Percentiles rank a stretch among this genome's conserved stretches.
Conservation (phyloP, 1,140 invertebrate species). For the Cheumatopsyche charites region DNA sequence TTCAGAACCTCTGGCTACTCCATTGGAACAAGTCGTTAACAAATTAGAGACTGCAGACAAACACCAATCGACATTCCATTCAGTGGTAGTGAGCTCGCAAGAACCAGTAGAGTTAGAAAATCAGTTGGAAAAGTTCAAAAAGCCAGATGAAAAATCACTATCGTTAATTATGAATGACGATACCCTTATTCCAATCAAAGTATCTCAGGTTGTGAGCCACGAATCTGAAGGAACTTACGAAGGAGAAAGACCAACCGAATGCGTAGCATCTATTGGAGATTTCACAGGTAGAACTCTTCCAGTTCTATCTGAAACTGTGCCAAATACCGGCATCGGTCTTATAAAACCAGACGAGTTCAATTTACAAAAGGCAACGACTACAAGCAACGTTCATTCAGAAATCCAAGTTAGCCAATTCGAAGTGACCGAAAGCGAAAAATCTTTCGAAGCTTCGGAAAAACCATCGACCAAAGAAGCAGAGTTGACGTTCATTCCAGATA, state of each 20-base stretch:
- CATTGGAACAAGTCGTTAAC: conserved; percentile 29
- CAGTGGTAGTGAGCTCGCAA: conserved; percentile 38
- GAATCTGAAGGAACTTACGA: conserved; percentile 39
- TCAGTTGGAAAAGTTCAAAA: conserved; percentile 45
- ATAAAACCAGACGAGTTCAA: conserved; percentile 36
- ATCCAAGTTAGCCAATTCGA: conserved; percentile 47
- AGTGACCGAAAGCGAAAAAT: conserved; percentile 54
- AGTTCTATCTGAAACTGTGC: conserved; percentile 34
- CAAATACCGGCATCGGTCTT: conserved; percentile 39
- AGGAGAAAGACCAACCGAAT: not conserved
- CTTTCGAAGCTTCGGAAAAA: conserved; percentile 48
- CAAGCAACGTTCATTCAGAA: conserved; percentile 34
- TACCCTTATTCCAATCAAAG: conserved; percentile 40
- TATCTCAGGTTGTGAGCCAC: conserved; percentile 42
- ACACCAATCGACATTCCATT: conserved; percentile 39
- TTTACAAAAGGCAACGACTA: conserved; percentile 34
- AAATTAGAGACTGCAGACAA: conserved; percentile 40
- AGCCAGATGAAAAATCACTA: conserved; percentile 49
- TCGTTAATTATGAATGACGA: conserved; percentile 31
- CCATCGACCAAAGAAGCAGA: conserved; percentile 50
- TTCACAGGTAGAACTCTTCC: conserved; percentile 40
- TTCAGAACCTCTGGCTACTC: conserved; percentile 27
- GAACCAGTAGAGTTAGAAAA: conserved; percentile 47
- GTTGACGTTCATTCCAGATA: conserved; percentile 53
- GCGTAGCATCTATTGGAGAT: conserved; percentile 35